These are phyloP conservation scores for Mastomys coucha DNA, from an alignment of 2,113 vertebrate genomes.

Conservation along the genomic window DNA sequence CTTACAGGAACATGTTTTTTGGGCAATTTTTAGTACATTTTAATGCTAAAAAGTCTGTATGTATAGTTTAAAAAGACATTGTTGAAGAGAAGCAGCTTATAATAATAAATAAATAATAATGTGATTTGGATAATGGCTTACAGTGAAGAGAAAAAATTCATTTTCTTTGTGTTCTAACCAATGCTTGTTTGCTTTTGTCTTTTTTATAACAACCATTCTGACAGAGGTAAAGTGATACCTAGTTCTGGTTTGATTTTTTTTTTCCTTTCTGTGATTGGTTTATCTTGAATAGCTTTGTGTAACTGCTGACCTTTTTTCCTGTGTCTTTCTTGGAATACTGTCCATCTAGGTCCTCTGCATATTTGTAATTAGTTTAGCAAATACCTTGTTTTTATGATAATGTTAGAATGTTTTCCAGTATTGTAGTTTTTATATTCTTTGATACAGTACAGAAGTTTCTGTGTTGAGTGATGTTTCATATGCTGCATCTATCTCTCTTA, in stretches of 20 bases:
- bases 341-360: not conserved
- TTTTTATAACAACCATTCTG: not conserved
- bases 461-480: not conserved
- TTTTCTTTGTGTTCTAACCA: not conserved
- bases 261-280: not conserved
- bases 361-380: not conserved
- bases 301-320: not conserved
- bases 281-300: not conserved
- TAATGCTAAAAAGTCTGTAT: slow-evolving; percentile 19
- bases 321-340: not conserved
- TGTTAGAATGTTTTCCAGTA: not conserved
- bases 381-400: not conserved
- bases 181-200: not conserved
- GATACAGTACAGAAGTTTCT: not conserved
- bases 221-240: not conserved
- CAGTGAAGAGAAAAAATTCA: not conserved
- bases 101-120: not conserved
- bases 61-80: not conserved
- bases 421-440: not conserved
- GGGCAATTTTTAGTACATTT: slow-evolving; percentile 21
- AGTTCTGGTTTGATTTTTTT: not conserved
- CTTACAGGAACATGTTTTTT: not conserved
- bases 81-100: slow-evolving; percentile 20
- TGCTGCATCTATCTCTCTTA: not conserved
- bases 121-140: slow-evolving; percentile 24